A percentile compares a stretch with the other conserved stretches of the same genome.
phyloP scores from a whole-genome alignment of 2,113 vertebrate species.

The Limanda limanda region DNA sequence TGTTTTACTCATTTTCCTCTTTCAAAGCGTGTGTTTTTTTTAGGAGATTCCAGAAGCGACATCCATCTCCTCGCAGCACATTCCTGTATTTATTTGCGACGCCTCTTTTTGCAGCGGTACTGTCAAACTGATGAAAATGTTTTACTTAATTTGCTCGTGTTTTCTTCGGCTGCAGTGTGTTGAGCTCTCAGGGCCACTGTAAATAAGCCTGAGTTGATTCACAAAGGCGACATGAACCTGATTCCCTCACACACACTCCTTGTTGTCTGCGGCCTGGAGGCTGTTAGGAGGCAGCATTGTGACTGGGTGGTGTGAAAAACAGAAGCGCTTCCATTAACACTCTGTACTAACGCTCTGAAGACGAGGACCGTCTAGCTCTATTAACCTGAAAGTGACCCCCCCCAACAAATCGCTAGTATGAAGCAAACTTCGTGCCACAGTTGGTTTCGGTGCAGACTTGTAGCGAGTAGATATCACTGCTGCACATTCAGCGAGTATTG shows the following conservation, averaged over 20 bases:
- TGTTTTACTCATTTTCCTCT: too few species aligned
- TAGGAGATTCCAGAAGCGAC: background rate
- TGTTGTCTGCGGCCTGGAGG: background rate
- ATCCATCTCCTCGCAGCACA: background rate
- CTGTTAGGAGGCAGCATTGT: background rate
- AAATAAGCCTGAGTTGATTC: background rate
- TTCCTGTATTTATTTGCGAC: background rate
- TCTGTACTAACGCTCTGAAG: constrained; percentile 20
- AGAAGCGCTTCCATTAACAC: constrained; percentile 15
- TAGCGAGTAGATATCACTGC: background rate
- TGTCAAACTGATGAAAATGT: background rate
- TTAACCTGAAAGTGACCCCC: constrained; percentile 24
- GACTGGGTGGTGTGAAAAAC: constrained; percentile 1
- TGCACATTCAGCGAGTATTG: background rate
- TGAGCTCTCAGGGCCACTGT: background rate
- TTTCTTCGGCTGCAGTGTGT: background rate
- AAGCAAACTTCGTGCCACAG: constrained; percentile 7
- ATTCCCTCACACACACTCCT: background rate
- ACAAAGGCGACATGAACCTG: background rate
- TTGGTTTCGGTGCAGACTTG: background rate
- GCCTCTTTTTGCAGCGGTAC: background rate
- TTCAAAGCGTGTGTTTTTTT: too few species aligned
- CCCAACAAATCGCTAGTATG: constrained; percentile 9
- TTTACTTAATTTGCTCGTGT: background rate
- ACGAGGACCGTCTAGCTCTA: constrained; percentile 14